phyloP scores from a whole-genome alignment of 2,888 invertebrate species.

The Seira ritae region DNA sequence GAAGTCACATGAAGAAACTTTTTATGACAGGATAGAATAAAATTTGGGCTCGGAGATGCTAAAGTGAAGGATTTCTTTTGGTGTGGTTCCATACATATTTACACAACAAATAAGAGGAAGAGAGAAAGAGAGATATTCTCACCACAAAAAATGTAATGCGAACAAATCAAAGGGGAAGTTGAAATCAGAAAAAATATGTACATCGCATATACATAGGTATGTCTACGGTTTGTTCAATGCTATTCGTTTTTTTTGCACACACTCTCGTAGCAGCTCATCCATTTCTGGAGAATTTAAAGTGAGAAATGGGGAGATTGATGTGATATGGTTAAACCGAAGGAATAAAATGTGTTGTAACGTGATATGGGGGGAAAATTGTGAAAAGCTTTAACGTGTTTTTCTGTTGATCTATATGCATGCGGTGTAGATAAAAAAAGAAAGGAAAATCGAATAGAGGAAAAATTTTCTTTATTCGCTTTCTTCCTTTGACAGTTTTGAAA shows the following conservation, averaged over 20 bases:
- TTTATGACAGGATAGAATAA: not conserved
- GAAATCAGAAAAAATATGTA: no score
- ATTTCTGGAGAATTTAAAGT: not conserved
- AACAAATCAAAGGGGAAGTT: slow-evolving; percentile 13
- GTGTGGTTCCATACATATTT: not conserved
- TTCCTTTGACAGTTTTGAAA: slow-evolving; percentile 12
- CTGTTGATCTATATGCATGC: slow-evolving; percentile 10
- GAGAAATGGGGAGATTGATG: not conserved
- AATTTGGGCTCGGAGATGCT: not conserved
- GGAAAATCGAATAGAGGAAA: slow-evolving; percentile 9
- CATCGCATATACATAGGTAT: no score
- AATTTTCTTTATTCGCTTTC: slow-evolving; percentile 5
- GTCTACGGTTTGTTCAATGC: no score
- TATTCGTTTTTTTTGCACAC: no score
- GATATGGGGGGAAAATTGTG: no score
- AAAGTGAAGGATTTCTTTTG: not conserved
- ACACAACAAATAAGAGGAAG: slow-evolving; percentile 8
- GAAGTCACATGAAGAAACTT: not conserved
- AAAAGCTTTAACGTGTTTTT: no score
- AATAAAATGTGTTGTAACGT: not conserved
- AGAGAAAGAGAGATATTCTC: no score
- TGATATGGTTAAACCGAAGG: not conserved
- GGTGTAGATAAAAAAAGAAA: not conserved
- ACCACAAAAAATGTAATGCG: not conserved
- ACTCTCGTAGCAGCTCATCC: slow-evolving; percentile 9